These are phyloP conservation scores for Drosophila serrata DNA, from an alignment of 1,140 invertebrate genomes.

Conservation along the genomic window DNA sequence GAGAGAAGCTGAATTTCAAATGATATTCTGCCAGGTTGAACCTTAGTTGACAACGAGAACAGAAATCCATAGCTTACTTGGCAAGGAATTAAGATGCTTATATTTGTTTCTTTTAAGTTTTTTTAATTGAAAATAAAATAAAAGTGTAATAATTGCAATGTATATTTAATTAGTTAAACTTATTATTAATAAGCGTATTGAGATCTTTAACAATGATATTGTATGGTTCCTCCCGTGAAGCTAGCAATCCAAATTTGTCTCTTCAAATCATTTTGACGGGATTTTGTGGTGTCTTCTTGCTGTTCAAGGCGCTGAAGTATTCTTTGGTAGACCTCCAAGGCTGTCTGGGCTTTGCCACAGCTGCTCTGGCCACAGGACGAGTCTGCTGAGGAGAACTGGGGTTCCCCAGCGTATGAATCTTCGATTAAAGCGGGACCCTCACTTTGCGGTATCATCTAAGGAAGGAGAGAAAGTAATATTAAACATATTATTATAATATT, in stretches of 20 bases:
- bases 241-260: constrained; percentile 65
- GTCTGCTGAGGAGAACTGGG: background rate
- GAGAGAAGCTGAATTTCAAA: background rate
- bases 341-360: constrained; percentile 51
- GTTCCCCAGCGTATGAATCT: constrained; percentile 3
- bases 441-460: constrained; percentile 60
- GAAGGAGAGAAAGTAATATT: too few species aligned
- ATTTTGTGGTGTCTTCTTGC: background rate
- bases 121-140: background rate
- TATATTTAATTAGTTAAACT: background rate
- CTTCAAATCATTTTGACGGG: constrained; percentile 7
- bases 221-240: constrained; percentile 60
- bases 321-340: constrained; percentile 54
- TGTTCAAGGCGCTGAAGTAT: constrained; percentile 34
- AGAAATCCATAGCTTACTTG: background rate
- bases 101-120: background rate
- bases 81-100: background rate
- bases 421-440: constrained; percentile 21
- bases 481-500: background rate
- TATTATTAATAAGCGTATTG: constrained; percentile 19
- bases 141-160: background rate
- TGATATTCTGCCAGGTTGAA: background rate
- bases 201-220: constrained; percentile 37
- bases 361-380: constrained; percentile 48
- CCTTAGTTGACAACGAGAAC: background rate